A percentile compares a stretch with the other conserved stretches of the same genome.
Evolutionary conservation across 2,797 vertebrate species (phyloP).

Genomic region (Glyptemys insculpta): DNA sequence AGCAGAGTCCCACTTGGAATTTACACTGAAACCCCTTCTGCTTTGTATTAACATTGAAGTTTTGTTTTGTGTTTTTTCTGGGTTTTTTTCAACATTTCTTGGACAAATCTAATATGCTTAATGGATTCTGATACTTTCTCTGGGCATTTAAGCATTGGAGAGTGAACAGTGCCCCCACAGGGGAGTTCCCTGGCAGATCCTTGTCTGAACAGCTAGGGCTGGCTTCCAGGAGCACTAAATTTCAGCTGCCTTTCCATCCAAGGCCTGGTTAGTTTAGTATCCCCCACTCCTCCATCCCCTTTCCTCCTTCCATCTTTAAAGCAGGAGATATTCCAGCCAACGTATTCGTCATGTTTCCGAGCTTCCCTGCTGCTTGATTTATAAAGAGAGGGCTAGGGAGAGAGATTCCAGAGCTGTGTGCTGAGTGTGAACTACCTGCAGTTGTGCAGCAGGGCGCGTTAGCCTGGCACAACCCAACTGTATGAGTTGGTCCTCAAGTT

Average conservation of each 20-base stretch:
- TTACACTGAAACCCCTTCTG: background rate
- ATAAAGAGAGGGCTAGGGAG: conserved; percentile 42
- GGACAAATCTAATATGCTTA: conserved; percentile 64
- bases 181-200: conserved; percentile 78
- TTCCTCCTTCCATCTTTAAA: conserved; percentile 65
- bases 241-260: conserved; percentile 78
- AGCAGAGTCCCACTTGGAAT: conserved; percentile 16
- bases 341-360: conserved; percentile 79
- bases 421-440: conserved; percentile 18
- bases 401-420: conserved; percentile 10
- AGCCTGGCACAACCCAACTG: background rate
- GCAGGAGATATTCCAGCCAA: conserved; percentile 77
- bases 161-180: conserved; percentile 72
- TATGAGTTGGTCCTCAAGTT: rapidly evolving
- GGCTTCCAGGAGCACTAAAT: conserved; percentile 81
- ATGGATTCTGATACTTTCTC: conserved; percentile 77
- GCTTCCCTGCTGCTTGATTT: conserved; percentile 81
- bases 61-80: conserved; percentile 21
- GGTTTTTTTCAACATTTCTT: conserved; percentile 62
- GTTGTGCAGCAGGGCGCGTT: background rate
- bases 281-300: conserved; percentile 30
- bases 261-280: conserved; percentile 77
- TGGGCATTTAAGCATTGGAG: conserved; percentile 60
- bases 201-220: conserved; percentile 70
- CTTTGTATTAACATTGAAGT: conserved; percentile 28